Evolutionary conservation across 2,888 invertebrate genomes (phyloP).

Genomic region (Acanthoscelides obtectus): DNA sequence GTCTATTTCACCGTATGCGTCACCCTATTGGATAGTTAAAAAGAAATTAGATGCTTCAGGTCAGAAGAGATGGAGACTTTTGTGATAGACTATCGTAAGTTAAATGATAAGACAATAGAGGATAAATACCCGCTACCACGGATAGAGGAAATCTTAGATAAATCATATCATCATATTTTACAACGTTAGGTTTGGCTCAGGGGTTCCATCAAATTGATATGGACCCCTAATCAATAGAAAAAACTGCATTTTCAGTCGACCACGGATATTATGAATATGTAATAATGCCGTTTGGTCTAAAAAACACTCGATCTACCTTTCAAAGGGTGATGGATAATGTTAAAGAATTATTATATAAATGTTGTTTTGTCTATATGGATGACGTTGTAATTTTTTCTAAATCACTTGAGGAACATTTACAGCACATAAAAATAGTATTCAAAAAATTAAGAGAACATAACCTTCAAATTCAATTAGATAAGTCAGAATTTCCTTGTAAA

Average conservation of each 20-base stretch:
- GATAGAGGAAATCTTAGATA: no score
- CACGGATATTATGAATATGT: constrained; percentile 5
- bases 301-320: constrained; percentile 17
- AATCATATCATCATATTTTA: no score
- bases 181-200: constrained; percentile 36
- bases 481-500: constrained; percentile 36
- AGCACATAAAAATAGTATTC: not conserved
- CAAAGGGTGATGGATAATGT: constrained; percentile 9
- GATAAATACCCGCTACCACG: no score
- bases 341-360: constrained; percentile 7
- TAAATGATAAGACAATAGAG: constrained; percentile 38
- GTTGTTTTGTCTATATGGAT: constrained; percentile 29
- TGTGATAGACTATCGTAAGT: constrained; percentile 39
- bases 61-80: constrained; percentile 33
- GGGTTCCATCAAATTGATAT: constrained; percentile 39
- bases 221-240: constrained; percentile 3
- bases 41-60: constrained; percentile 32
- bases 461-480: constrained; percentile 26
- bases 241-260: constrained; percentile 15
- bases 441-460: not conserved
- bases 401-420: not conserved
- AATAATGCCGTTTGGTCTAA: no score
- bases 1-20: no score
- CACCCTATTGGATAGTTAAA: no score
- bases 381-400: constrained; percentile 26